A percentile compares a stretch with the other conserved stretches of the same genome.
Conservation (phyloP, 2,888 invertebrate species). For the Drosophila greeni region DNA sequence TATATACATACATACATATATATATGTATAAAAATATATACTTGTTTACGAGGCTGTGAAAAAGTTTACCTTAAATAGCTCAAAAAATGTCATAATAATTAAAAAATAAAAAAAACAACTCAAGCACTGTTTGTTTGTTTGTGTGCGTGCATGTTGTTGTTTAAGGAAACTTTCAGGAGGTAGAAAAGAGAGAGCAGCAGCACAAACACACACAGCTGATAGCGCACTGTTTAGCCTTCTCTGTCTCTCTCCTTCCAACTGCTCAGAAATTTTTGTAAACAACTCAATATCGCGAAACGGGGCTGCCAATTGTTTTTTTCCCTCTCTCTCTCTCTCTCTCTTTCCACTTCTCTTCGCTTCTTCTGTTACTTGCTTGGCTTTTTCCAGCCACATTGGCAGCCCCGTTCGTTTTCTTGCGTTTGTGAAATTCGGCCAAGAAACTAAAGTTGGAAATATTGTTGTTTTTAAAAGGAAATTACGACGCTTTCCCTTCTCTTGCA, state of each 20-base stretch:
- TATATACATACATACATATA: not conserved
- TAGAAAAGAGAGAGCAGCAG: constrained; percentile 21
- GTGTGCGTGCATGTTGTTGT: constrained; percentile 19
- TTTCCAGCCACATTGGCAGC: constrained; percentile 54
- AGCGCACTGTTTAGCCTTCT: constrained; percentile 34
- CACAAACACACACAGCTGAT: constrained; percentile 60
- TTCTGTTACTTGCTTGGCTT: not conserved
- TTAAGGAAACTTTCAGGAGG: constrained; percentile 12
- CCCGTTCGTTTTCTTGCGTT: constrained; percentile 46
- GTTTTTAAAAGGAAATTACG: constrained; percentile 15
- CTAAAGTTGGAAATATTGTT: constrained; percentile 6
- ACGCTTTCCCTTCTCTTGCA: constrained; percentile 37
- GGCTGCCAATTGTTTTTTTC: constrained; percentile 51
- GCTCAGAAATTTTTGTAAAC: constrained; percentile 61
- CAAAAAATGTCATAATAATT: constrained; percentile 34
- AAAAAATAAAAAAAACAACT: constrained; percentile 3
- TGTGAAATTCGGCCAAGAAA: constrained; percentile 56
- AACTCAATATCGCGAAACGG: constrained; percentile 48
- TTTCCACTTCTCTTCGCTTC: not conserved
- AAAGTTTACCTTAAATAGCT: constrained; percentile 8
- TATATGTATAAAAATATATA: constrained; percentile 5
- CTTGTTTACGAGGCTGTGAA: constrained; percentile 10
- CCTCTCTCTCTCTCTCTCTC: not conserved
- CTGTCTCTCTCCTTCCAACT: constrained; percentile 36
- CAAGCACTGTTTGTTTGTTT: constrained; percentile 13